Evolutionary conservation across 2,113 vertebrate genomes (phyloP), one percentile per base, ranked within the genome.

Genomic region (Dunckerocampus dactyliophorus): DNA sequence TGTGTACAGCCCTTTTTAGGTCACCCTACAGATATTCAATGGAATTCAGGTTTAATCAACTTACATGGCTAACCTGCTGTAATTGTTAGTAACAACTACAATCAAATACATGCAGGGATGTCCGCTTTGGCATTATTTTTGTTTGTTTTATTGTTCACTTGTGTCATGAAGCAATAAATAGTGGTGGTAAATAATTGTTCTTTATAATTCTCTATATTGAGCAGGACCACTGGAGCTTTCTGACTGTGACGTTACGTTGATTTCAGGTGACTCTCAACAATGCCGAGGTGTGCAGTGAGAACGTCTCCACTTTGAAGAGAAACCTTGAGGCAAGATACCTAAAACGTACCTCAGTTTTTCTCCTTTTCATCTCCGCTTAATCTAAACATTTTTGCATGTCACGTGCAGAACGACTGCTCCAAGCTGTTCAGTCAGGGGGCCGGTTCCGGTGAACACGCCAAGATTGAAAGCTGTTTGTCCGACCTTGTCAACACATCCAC

Each of bases 281-380:
- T 0, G 93, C 95, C 52, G 95, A 99, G 79, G 92, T 95, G 67
- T 99, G 96, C 76, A 97, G 96, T 43, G 96, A 99, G 72, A 97
- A 99, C 71, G 96, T 99, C 82, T 92, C 93, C 65, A 99, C 97
- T 17, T 82, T 99, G 52, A 99, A 99, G 88, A 95, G 93, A 76
- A 99, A 94, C 22, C 88, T 99, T 22, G 95, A 99, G 94, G 97
- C 98, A 73, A 7, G 45, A 59, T 47, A 13, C 0, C n/a, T 43
- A 17, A 37, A 2, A 39, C 15, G 12, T 20, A 20, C 37, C 11
- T 21, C 3, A 11, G 3, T 34, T 47, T 3, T 31, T 9, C 24
- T 12, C 5, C 6, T 47, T 11, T 60, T 28, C 21, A 11, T 14
- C 16, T 45, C 53, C 45, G 0, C 3, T 66, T 2, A 45, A 21